Evolutionary conservation across 2,113 vertebrate genomes (phyloP), one percentile per base, ranked within the genome.

Genomic region (Dasyprocta punctata): DNA sequence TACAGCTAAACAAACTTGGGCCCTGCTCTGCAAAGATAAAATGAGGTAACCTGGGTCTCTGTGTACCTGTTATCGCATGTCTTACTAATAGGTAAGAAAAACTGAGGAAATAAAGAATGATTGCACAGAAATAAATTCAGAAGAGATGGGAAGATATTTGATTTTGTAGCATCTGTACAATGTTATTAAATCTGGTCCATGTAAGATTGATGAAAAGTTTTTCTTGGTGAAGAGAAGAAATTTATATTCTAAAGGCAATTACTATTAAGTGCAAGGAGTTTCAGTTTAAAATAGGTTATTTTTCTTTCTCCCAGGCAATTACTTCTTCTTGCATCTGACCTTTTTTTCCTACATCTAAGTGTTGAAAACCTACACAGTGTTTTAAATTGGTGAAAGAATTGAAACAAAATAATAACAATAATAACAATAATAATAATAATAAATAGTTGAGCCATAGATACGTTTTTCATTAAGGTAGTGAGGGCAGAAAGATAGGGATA

Each of bases 321-420:
- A 58, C 36, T 95, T 0, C 30, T 88, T 85, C 58, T 96, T 19
- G 22, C 33, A 77, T 71, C 41, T 47, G 36, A 12, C 28, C 36
- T 91, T 67, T 56, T 56, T 65, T 38, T 86, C 73, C 47, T 84
- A 30, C 89, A 93, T 36, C 8, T 90, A 30, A 83, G 14, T 92
- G 13, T 84, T 75, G 77, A 88, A 28, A 82, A 8, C 19, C 20
- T 69, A 16, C 41, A 77, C 5, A 69, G 52, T 9, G 26, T 92
- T 92, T 92, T 86, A 94, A 56, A n/a, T 96, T 56, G 19, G 16
- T 77, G 41, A 88, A 94, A 90, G 12, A 2, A 75, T 24, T 58
- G 6, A 88, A 60, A 12, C 44, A 9, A 73, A 44, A 75, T 14
- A 81, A 73, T 30, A 28, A 38, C 22, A 16, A 41, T 26, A 41